Evolutionary conservation across 2,888 invertebrate genomes (phyloP).

Genomic region (Apomyelois bistriatella): DNA sequence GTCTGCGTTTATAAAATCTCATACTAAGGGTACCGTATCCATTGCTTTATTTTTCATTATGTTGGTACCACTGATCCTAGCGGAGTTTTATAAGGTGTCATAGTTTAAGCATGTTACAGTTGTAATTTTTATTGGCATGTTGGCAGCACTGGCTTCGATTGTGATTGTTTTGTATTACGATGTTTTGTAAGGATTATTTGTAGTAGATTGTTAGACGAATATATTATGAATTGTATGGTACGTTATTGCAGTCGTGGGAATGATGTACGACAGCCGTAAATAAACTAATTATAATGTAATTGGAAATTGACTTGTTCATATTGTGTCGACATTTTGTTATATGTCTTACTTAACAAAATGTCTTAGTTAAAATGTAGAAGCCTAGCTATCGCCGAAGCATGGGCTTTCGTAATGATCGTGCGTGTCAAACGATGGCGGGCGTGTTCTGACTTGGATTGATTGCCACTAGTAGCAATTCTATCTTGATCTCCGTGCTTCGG

Average conservation of each 20-base stretch:
- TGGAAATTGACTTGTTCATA: neutral
- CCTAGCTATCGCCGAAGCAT: too few relatives aligned
- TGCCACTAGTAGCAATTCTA: too few relatives aligned
- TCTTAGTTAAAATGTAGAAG: too few relatives aligned
- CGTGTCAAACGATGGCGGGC: too few relatives aligned
- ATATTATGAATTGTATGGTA: neutral
- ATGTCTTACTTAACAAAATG: too few relatives aligned
- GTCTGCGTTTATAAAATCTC: too few relatives aligned
- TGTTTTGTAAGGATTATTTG: constrained; percentile 6
- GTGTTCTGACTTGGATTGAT: too few relatives aligned
- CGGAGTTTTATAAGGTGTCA: neutral
- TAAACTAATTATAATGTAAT: too few relatives aligned
- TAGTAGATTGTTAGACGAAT: constrained; percentile 8
- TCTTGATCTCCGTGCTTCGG: too few relatives aligned
- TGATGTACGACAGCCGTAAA: neutral
- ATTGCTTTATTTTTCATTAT: neutral
- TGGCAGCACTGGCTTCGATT: constrained; percentile 17
- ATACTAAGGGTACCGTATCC: too few relatives aligned
- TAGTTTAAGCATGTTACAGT: constrained; percentile 18
- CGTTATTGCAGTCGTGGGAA: neutral
- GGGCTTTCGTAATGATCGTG: too few relatives aligned
- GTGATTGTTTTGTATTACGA: constrained; percentile 21
- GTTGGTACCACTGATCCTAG: neutral
- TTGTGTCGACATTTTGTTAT: too few relatives aligned
- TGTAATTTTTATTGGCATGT: constrained; percentile 23